These are phyloP conservation scores for Pinna nobilis DNA, from an alignment of 1,140 invertebrate species.

Conservation along the genomic window DNA sequence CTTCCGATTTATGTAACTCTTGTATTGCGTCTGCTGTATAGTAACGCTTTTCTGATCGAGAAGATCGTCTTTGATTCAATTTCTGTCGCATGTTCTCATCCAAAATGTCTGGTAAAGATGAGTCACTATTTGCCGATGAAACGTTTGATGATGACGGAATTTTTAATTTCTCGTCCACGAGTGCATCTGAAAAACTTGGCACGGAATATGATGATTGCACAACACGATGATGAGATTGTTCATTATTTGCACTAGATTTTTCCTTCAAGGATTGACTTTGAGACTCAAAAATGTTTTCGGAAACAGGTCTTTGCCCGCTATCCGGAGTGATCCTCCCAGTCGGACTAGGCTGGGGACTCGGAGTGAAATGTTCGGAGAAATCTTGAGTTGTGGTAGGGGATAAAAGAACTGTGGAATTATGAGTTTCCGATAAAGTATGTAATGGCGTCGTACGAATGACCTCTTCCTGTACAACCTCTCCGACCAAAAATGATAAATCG, in stretches of 20 bases:
- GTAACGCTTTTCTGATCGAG: constrained; percentile 78
- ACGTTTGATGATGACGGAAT: constrained; percentile 41
- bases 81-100: constrained; percentile 66
- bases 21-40: constrained; percentile 82
- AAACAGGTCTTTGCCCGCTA: constrained; percentile 26
- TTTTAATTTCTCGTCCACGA: constrained; percentile 35
- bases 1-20: constrained; percentile 78
- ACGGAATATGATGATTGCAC: constrained; percentile 56
- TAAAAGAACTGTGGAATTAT: constrained; percentile 18
- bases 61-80: constrained; percentile 74
- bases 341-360: constrained; percentile 21
- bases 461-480: constrained; percentile 50
- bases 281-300: constrained; percentile 30
- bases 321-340: constrained; percentile 9
- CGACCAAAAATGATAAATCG: not conserved
- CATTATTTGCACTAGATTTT: not conserved
- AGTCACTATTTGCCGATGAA: constrained; percentile 43
- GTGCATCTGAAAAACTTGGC: constrained; percentile 44
- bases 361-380: constrained; percentile 17
- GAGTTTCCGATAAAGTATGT: constrained; percentile 28
- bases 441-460: constrained; percentile 48
- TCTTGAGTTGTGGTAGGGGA: constrained; percentile 30
- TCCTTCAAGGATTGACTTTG: constrained; percentile 12
- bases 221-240: constrained; percentile 16
- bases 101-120: constrained; percentile 47